Evolutionary conservation across 1,140 invertebrate species (phyloP).

Genomic region (Leucophenga varia): DNA sequence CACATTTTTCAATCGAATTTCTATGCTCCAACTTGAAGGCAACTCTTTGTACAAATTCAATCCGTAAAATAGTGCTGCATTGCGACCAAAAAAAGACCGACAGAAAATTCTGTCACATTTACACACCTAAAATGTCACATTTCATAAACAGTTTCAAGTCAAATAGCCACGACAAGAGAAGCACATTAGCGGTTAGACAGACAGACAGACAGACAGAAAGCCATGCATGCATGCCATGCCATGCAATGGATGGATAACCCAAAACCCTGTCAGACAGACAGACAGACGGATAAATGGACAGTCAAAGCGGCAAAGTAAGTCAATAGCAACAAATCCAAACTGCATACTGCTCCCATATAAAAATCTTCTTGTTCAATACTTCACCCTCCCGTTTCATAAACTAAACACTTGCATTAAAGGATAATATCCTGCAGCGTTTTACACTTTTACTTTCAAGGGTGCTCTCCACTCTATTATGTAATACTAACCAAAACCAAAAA

Average conservation of each 20-base stretch:
- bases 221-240: no score
- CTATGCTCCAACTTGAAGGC: not conserved
- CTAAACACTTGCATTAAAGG: conserved; percentile 25
- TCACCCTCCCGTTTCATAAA: no score
- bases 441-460: no score
- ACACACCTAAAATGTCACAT: conserved; percentile 52
- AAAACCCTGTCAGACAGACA: not conserved
- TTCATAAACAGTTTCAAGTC: conserved; percentile 34
- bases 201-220: conserved; percentile 5
- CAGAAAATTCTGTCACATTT: conserved; percentile 24
- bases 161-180: conserved; percentile 23
- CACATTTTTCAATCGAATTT: no score
- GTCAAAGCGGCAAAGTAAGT: conserved; percentile 4
- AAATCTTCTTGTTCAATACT: no score
- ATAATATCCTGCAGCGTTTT: conserved; percentile 26
- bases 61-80: no score
- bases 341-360: no score
- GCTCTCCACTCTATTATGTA: conserved; percentile 33
- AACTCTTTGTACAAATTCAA: no score
- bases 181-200: conserved; percentile 38
- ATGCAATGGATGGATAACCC: no score
- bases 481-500: conserved; percentile 36
- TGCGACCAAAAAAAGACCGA: no score
- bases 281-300: conserved; percentile 16
- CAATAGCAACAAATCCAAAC: no score